Evolutionary conservation across 2,797 vertebrate species (phyloP).

Genomic region (Peromyscus attwateri): DNA sequence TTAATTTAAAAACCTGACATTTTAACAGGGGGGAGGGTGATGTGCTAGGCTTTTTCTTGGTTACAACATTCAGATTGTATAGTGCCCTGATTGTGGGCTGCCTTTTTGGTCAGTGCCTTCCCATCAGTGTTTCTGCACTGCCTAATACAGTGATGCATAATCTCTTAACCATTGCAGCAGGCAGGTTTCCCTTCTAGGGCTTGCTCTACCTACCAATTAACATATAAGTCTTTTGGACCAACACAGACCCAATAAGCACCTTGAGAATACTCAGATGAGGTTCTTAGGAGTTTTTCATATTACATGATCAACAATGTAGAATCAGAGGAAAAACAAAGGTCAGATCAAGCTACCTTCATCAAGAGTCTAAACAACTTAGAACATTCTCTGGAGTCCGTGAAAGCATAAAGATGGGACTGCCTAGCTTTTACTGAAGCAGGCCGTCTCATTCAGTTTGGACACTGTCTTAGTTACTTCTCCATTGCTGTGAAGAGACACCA

Average conservation of each 20-base stretch:
- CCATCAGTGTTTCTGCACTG: not conserved
- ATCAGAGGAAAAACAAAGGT: conserved; percentile 5
- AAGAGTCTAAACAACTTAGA: conserved; percentile 28
- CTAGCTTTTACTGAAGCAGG: not conserved
- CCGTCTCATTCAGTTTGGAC: not conserved
- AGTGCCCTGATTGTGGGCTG: not conserved
- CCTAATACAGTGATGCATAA: not conserved
- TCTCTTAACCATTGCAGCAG: not conserved
- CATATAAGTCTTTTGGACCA: not conserved
- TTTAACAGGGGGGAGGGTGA: not conserved
- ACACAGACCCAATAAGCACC: not conserved
- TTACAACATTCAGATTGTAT: not conserved
- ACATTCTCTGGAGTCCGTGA: not conserved
- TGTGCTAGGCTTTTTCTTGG: not conserved
- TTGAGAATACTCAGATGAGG: conserved; percentile 37
- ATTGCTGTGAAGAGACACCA: not conserved
- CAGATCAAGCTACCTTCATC: not conserved
- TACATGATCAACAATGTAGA: not conserved
- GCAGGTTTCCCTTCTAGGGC: not conserved
- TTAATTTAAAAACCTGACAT: conserved; percentile 33
- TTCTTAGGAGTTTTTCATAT: conserved; percentile 15
- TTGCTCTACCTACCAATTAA: not conserved
- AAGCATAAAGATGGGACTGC: not conserved
- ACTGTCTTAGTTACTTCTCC: not conserved
- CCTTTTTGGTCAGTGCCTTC: not conserved